Conservation (phyloP, 2,888 invertebrate genomes). For the Plemyria rubiginata region DNA sequence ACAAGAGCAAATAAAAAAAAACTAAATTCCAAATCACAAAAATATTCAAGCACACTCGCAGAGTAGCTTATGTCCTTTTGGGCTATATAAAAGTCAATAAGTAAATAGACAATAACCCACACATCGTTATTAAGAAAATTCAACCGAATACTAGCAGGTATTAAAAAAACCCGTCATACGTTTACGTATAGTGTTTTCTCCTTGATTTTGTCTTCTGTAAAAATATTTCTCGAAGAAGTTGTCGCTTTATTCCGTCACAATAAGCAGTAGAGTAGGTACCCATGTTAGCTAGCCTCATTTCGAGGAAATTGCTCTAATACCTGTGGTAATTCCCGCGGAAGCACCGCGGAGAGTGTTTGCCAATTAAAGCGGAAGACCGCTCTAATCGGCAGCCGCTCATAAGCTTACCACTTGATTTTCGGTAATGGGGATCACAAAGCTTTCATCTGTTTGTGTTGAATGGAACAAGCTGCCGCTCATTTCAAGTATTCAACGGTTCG, state of each 20-base stretch:
- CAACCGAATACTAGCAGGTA: too few species aligned
- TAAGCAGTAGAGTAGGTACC: slow-evolving; percentile 15
- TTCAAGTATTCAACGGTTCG: slow-evolving; percentile 9
- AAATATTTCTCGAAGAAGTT: not conserved
- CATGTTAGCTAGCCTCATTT: slow-evolving; percentile 30
- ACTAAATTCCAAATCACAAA: too few species aligned
- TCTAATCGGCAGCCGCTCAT: slow-evolving; percentile 26
- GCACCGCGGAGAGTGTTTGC: slow-evolving; percentile 26
- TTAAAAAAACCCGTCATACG: too few species aligned
- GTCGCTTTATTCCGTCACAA: slow-evolving; percentile 14
- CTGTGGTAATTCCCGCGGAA: slow-evolving; percentile 26
- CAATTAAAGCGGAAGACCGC: slow-evolving; percentile 29
- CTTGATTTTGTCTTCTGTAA: not conserved
- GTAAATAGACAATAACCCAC: too few species aligned
- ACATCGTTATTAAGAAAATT: too few species aligned
- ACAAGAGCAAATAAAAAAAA: too few species aligned
- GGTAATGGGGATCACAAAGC: slow-evolving; percentile 18
- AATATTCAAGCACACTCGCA: too few species aligned
- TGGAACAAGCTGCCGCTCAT: not conserved
- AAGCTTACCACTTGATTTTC: slow-evolving; percentile 30
- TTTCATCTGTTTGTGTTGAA: slow-evolving; percentile 13
- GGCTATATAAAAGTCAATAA: too few species aligned
- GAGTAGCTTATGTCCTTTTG: too few species aligned
- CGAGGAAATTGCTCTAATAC: slow-evolving; percentile 31
- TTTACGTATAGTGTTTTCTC: too few species aligned